Percentiles rank a stretch among this genome's conserved stretches.
phyloP scores from a whole-genome alignment of 2,888 invertebrate genomes.

The Scrobipalpa atriplicella region DNA sequence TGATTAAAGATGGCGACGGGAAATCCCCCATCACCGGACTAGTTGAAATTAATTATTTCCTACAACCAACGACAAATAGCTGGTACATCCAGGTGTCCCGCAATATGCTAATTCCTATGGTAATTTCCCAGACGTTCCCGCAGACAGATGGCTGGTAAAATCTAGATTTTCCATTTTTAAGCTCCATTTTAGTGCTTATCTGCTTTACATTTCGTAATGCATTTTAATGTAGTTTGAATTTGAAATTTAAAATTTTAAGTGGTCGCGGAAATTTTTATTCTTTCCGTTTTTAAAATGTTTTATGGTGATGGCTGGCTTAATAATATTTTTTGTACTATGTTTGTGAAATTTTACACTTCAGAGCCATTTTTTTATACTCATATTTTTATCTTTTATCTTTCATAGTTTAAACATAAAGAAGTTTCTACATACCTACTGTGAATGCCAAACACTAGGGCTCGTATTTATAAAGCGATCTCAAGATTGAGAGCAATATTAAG shows the following conservation, averaged over 20 bases:
- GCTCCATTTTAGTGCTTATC: conserved; percentile 17
- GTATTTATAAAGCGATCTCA: too few species aligned
- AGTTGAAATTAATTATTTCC: conserved; percentile 20
- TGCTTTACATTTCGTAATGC: conserved; percentile 21
- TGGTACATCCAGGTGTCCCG: background rate
- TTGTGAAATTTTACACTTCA: too few species aligned
- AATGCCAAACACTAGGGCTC: too few species aligned
- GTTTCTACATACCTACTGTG: too few species aligned
- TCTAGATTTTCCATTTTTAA: conserved; percentile 21
- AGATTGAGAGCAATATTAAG: too few species aligned
- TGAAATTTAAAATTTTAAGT: conserved; percentile 1
- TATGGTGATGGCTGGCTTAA: background rate
- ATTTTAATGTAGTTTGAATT: conserved; percentile 17
- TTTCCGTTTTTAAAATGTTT: background rate
- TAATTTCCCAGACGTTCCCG: conserved; percentile 12
- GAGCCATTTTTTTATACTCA: too few species aligned
- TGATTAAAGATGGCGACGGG: background rate
- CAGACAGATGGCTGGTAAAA: conserved; percentile 16
- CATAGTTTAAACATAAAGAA: too few species aligned
- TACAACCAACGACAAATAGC: background rate
- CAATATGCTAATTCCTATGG: conserved; percentile 7
- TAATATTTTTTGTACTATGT: background rate
- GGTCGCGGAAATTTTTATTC: background rate
- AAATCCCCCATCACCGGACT: conserved; percentile 14
- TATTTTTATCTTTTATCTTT: too few species aligned